These are phyloP conservation scores for Pollicipes pollicipes DNA, from an alignment of 1,140 invertebrate genomes.

Conservation along the genomic window DNA sequence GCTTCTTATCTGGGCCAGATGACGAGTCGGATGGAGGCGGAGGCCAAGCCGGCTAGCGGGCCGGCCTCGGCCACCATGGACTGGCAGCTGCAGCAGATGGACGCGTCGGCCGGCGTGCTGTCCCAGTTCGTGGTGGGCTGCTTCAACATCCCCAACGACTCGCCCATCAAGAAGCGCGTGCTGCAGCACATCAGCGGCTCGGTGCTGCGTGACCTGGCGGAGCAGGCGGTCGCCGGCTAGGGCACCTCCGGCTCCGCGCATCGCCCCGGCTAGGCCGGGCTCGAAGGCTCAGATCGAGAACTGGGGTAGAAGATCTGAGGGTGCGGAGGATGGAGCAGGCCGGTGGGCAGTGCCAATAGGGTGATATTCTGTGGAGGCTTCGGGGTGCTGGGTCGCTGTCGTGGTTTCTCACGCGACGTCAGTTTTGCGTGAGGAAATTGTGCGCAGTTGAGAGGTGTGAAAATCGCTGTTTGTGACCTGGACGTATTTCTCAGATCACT, in stretches of 20 bases:
- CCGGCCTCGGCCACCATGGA: background rate
- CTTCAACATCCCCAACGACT: slow-evolving; percentile 1
- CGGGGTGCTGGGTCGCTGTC: no score
- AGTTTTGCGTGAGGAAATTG: no score
- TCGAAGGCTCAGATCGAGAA: no score
- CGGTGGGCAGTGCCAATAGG: background rate
- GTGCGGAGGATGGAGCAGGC: background rate
- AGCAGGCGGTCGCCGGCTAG: background rate
- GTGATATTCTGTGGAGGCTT: no score
- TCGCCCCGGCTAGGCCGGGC: no score
- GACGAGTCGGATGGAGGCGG: background rate
- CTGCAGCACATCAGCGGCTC: slow-evolving; percentile 1
- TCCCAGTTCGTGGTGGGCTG: background rate
- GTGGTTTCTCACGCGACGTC: no score
- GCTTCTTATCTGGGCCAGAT: no score
- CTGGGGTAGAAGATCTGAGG: no score
- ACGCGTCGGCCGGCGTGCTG: background rate
- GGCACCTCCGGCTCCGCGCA: no score
- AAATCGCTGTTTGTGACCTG: no score
- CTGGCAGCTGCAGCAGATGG: background rate
- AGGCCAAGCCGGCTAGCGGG: background rate
- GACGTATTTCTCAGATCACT: no score
- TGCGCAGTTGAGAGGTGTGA: no score
- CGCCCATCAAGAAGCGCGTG: background rate
- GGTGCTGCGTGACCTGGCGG: background rate